Conservation (phyloP, 2,797 vertebrate species). For the Capromys pilorides region DNA sequence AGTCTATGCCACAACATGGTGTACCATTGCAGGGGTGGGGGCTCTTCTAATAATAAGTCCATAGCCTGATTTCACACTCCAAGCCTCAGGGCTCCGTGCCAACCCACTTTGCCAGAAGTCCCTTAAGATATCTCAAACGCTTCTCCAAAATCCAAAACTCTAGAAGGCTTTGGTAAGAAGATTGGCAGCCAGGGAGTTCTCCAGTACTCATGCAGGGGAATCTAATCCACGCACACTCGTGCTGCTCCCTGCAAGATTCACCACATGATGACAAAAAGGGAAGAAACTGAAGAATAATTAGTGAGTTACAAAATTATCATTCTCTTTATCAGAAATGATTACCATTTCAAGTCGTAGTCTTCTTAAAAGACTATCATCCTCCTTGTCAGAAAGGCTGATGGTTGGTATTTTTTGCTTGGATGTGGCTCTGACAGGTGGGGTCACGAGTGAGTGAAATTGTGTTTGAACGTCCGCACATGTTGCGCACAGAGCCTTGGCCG, state of each 20-base stretch:
- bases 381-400: not conserved
- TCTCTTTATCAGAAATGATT: not conserved
- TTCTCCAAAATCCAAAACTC: constrained; percentile 49
- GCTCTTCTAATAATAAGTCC: constrained; percentile 49
- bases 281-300: not conserved
- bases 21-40: too few species aligned
- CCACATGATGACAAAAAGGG: not conserved
- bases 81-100: constrained; percentile 41
- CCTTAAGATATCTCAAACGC: constrained; percentile 45
- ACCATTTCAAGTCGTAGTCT: not conserved
- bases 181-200: not conserved
- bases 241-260: not conserved
- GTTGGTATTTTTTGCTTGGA: constrained; percentile 28
- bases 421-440: constrained; percentile 65
- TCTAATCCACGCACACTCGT: not conserved
- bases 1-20: not conserved
- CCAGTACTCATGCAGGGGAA: not conserved
- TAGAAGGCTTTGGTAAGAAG: constrained; percentile 28
- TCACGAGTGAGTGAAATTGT: constrained; percentile 57
- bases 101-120: constrained; percentile 48
- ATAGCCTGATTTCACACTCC: constrained; percentile 45
- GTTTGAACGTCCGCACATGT: constrained; percentile 66
- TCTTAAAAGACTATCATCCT: not conserved
- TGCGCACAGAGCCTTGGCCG: constrained; percentile 66
- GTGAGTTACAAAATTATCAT: not conserved